These are phyloP conservation scores for Takifugu ocellatus DNA, from an alignment of 2,797 vertebrate genomes.

Conservation along the genomic window DNA sequence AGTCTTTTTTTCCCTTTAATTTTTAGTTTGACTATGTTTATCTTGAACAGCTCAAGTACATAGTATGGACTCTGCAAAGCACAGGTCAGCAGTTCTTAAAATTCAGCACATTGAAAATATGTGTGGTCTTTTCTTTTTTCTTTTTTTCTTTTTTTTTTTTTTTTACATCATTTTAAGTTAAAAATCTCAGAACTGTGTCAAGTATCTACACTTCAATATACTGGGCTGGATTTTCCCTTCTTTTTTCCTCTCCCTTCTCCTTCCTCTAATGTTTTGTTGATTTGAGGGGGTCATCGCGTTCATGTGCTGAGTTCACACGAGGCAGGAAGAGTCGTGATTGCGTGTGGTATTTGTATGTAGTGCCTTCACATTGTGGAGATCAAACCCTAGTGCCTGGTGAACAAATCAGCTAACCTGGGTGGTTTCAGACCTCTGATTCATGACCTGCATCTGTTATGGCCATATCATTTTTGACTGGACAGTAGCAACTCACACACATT, in stretches of 20 bases:
- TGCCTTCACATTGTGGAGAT: slow-evolving; percentile 28
- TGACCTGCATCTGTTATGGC: slow-evolving; percentile 70
- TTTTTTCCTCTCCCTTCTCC: too few species aligned
- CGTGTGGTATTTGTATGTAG: slow-evolving; percentile 24
- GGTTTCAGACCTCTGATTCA: slow-evolving; percentile 70
- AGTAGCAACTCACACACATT: slow-evolving; percentile 57
- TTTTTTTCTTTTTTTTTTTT: background rate
- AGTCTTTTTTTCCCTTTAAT: too few species aligned
- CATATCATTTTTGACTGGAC: slow-evolving; percentile 60
- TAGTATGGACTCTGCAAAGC: slow-evolving; percentile 18
- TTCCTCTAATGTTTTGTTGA: slow-evolving; percentile 53
- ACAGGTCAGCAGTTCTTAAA: slow-evolving; percentile 66
- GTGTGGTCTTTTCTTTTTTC: slow-evolving; percentile 41
- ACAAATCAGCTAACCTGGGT: slow-evolving; percentile 62
- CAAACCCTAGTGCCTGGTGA: slow-evolving; percentile 58
- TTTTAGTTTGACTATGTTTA: too few species aligned
- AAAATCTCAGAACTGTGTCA: too few species aligned
- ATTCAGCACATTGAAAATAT: slow-evolving; percentile 60
- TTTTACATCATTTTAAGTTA: slow-evolving; percentile 23
- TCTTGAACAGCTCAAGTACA: slow-evolving; percentile 13
- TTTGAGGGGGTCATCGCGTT: slow-evolving; percentile 63
- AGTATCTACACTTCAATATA: too few species aligned
- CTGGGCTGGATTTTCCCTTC: too few species aligned
- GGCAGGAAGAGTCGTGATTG: slow-evolving; percentile 35
- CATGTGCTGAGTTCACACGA: slow-evolving; percentile 58